A percentile compares a stretch with the other conserved stretches of the same genome.
phyloP scores from a whole-genome alignment of 1,140 invertebrate species.

The Oppia nitens region DNA sequence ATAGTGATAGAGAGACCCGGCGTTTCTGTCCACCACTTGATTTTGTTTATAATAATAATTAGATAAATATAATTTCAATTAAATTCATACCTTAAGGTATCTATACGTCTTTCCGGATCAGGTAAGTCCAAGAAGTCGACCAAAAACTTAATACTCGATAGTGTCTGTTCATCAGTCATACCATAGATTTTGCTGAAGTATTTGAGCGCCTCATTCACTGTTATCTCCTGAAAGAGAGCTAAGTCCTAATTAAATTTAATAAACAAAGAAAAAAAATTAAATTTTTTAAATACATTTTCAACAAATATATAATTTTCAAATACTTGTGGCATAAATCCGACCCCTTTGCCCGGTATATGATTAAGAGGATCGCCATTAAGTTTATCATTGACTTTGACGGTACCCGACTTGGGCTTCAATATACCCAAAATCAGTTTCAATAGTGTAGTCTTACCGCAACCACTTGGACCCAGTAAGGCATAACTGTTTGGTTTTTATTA shows the following conservation, averaged over 20 bases:
- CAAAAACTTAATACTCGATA: conserved; percentile 60
- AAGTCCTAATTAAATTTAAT: too few relatives aligned
- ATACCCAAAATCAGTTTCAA: conserved; percentile 23
- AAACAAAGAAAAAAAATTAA: background rate
- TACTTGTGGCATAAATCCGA: conserved; percentile 60
- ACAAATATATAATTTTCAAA: background rate
- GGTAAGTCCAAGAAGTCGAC: conserved; percentile 73
- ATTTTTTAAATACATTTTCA: background rate
- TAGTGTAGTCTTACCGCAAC: conserved; percentile 16
- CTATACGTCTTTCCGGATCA: conserved; percentile 22
- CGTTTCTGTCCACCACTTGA: conserved; percentile 76
- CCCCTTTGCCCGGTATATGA: conserved; percentile 68
- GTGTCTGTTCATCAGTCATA: conserved; percentile 37
- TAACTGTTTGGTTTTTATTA: too few relatives aligned
- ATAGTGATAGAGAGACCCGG: conserved; percentile 74
- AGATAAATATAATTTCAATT: too few relatives aligned
- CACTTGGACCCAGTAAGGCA: conserved; percentile 17
- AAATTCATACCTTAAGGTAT: conserved; percentile 27
- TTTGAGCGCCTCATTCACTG: conserved; percentile 79
- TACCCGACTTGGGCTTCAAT: background rate
- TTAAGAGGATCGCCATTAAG: background rate
- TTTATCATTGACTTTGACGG: background rate
- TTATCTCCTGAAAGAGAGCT: conserved; percentile 80
- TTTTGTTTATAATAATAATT: too few relatives aligned
- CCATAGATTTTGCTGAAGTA: conserved; percentile 89